phyloP scores from a whole-genome alignment of 2,797 vertebrate genomes.

The Mormyrus proboscirostris region DNA sequence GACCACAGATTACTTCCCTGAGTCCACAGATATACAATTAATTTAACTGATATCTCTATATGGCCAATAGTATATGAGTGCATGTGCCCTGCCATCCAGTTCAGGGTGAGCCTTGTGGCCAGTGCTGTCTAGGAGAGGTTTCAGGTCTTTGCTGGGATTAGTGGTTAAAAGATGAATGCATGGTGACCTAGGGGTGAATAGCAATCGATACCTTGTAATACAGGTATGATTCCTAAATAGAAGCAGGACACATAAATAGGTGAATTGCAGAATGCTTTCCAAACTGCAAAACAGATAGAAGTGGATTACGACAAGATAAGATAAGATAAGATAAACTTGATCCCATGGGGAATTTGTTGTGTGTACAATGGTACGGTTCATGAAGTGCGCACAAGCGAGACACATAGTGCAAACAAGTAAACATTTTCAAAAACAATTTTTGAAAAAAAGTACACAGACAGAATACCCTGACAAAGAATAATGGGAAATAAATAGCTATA shows the following conservation, averaged over 20 bases:
- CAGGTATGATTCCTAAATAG: background rate
- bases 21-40: background rate
- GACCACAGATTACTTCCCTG: background rate
- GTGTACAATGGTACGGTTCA: background rate
- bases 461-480: background rate
- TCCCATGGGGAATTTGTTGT: background rate
- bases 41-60: background rate
- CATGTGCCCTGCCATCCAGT: background rate
- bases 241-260: background rate
- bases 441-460: background rate
- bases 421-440: conserved; percentile 2
- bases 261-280: background rate
- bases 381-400: background rate
- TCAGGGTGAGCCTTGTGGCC: background rate
- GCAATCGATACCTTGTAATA: background rate
- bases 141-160: background rate
- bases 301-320: background rate
- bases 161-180: background rate
- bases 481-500: background rate
- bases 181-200: background rate
- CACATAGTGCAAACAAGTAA: background rate
- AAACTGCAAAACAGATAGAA: background rate
- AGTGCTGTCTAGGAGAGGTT: background rate
- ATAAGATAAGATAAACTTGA: background rate
- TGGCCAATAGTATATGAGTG: background rate